Conservation (phyloP, 2,888 invertebrate genomes). For the Drosophila lutescens region DNA sequence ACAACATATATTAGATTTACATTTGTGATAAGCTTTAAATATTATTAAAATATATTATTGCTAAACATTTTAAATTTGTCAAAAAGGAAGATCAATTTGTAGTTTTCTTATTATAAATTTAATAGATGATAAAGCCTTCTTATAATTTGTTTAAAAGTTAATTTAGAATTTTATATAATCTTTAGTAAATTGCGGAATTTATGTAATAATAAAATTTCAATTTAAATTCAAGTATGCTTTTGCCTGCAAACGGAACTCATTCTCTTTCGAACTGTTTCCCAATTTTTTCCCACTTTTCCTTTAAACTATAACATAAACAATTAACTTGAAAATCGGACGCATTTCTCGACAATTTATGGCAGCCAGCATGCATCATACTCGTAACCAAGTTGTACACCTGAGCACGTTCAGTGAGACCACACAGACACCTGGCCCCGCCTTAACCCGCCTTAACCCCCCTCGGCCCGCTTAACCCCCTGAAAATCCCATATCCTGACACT, state of each 20-base stretch:
- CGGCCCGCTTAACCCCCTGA: not conserved
- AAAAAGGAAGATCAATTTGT: no score
- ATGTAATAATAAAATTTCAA: no score
- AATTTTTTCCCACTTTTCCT: not conserved
- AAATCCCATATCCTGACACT: slow-evolving; percentile 14
- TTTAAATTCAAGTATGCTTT: no score
- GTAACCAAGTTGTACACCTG: slow-evolving; percentile 29
- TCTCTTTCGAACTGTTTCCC: not conserved
- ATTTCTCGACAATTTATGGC: slow-evolving; percentile 27
- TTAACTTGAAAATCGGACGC: slow-evolving; percentile 31
- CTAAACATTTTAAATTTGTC: no score
- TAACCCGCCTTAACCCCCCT: not conserved
- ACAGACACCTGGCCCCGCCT: slow-evolving; percentile 27
- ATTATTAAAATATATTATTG: no score
- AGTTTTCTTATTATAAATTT: no score
- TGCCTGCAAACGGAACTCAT: not conserved
- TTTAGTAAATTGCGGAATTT: no score
- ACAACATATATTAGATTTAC: no score
- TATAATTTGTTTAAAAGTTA: no score
- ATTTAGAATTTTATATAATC: no score
- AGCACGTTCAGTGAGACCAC: slow-evolving; percentile 33
- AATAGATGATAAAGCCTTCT: no score
- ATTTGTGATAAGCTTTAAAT: no score
- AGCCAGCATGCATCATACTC: slow-evolving; percentile 36
- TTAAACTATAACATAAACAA: slow-evolving; percentile 18